A percentile compares a stretch with the other conserved stretches of the same genome.
phyloP scores from a whole-genome alignment of 2,888 invertebrate genomes.

The Lithophane socia region DNA sequence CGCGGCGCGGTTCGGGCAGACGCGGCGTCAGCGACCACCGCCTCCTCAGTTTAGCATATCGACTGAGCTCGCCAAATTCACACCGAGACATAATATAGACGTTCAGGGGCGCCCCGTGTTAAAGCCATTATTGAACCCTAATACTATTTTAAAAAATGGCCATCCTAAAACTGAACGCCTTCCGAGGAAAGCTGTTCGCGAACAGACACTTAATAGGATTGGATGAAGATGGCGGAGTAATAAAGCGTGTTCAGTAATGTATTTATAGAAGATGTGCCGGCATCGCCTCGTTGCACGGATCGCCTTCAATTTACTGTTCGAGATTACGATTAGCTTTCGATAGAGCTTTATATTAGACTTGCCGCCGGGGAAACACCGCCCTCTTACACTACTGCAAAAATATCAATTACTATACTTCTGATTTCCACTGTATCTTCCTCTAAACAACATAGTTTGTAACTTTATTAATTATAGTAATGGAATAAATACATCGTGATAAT shows the following conservation, averaged over 20 bases:
- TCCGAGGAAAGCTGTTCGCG: constrained; percentile 81
- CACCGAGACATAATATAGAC: constrained; percentile 80
- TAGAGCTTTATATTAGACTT: constrained; percentile 73
- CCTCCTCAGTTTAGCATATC: constrained; percentile 84
- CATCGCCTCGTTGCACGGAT: constrained; percentile 79
- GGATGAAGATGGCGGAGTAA: constrained; percentile 89
- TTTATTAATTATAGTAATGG: constrained; percentile 81
- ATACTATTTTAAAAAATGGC: constrained; percentile 88
- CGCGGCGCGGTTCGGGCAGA: constrained; percentile 79
- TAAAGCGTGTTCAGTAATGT: constrained; percentile 89
- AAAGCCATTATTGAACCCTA: constrained; percentile 88
- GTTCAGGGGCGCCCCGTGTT: constrained; percentile 80
- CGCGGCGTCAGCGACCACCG: constrained; percentile 84
- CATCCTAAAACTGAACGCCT: constrained; percentile 84
- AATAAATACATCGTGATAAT: constrained; percentile 79
- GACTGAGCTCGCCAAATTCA: constrained; percentile 82
- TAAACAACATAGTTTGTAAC: constrained; percentile 70
- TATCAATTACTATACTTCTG: constrained; percentile 63
- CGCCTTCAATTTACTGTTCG: constrained; percentile 83
- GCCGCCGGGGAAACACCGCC: constrained; percentile 50
- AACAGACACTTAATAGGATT: constrained; percentile 89
- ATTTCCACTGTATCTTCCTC: constrained; percentile 53
- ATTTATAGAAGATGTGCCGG: constrained; percentile 86
- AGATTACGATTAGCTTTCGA: constrained; percentile 82
- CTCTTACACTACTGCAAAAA: constrained; percentile 61